Conservation (phyloP, 2,888 invertebrate genomes). For the Pseudococcus viburni region DNA sequence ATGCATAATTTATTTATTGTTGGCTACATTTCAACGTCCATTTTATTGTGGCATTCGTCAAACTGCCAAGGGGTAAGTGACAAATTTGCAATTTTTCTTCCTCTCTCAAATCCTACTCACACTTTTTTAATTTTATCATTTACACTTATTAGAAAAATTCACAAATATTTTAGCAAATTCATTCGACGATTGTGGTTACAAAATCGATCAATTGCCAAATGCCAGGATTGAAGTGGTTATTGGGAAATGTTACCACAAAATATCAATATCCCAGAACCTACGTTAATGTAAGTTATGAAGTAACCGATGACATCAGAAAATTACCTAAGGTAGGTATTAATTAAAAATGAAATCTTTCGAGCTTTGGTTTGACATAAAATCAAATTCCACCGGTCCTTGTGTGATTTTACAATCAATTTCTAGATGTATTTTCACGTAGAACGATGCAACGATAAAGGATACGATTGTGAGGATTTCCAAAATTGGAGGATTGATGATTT, state of each 20-base stretch:
- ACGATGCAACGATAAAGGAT: background rate
- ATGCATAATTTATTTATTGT: background rate
- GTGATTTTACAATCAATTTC: background rate
- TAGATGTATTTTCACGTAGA: background rate
- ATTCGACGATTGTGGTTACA: background rate
- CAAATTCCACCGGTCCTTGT: too few relatives aligned
- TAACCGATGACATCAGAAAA: background rate
- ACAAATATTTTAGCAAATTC: background rate
- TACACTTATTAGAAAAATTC: too few relatives aligned
- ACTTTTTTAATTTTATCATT: too few relatives aligned
- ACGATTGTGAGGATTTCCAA: slow-evolving; percentile 12
- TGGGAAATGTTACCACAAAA: background rate
- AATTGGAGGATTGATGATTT: background rate
- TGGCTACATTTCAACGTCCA: background rate
- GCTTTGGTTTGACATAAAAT: too few relatives aligned
- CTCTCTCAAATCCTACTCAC: too few relatives aligned
- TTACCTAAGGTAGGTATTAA: background rate
- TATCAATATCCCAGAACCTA: background rate
- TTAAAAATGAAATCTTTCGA: too few relatives aligned
- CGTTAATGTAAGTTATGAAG: background rate
- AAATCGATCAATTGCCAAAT: background rate
- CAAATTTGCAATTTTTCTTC: background rate
- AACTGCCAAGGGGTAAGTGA: background rate
- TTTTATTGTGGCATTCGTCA: background rate
- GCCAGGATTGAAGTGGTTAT: background rate